Conservation (phyloP, 2,888 invertebrate genomes). For the Andrena praecox region DNA sequence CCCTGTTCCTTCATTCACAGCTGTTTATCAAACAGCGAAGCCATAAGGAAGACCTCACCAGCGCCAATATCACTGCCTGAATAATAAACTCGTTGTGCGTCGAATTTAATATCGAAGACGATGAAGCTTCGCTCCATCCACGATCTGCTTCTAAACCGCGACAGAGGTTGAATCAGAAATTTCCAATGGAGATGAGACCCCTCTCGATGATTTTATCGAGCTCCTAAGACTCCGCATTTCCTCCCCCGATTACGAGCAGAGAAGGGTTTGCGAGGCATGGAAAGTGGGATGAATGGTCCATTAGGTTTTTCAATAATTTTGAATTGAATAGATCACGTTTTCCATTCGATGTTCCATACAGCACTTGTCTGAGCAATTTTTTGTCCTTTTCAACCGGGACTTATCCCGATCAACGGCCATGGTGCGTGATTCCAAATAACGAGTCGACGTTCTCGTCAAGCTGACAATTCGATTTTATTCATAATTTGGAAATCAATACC, state of each 20-base stretch:
- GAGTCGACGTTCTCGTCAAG: slow-evolving; percentile 2
- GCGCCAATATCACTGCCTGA: neutral
- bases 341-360: neutral
- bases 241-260: slow-evolving; percentile 17
- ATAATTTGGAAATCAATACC: slow-evolving; percentile 31
- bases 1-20: neutral
- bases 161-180: neutral
- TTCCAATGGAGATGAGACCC: slow-evolving; percentile 18
- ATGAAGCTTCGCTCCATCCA: neutral
- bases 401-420: neutral
- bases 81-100: slow-evolving; percentile 1
- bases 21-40: slow-evolving; percentile 4
- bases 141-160: slow-evolving; percentile 3
- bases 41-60: neutral
- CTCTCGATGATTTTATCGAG: neutral
- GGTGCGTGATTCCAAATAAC: slow-evolving; percentile 3
- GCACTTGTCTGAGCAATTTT: neutral
- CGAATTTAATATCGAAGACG: neutral
- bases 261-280: neutral
- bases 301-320: neutral
- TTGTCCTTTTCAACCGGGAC: neutral
- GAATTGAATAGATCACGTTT: neutral
- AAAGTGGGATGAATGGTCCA: slow-evolving; percentile 2
- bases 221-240: neutral
- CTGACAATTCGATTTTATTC: slow-evolving; percentile 26